Base-by-base conservation (phyloP, 2,113 vertebrate genomes). In the Xenus cinereus region DNA sequence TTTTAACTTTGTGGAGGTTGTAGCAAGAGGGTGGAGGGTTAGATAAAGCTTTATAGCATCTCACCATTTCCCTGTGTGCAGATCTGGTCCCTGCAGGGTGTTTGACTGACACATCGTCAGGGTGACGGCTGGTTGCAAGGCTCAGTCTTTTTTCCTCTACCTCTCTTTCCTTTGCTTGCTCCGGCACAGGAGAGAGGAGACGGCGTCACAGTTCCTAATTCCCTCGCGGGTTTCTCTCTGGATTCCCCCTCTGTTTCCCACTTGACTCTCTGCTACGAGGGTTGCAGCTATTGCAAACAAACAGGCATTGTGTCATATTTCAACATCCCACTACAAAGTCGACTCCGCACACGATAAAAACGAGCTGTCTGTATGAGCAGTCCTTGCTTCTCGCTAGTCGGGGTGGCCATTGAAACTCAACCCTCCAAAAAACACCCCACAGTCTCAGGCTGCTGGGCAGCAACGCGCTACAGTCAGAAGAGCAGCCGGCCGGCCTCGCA, bases 1-100 rank as follows among this genome's bases (percentile, higher is more conserved):
- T 97, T 97, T 97, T 98, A 98, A 99, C 98, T 98, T 98, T 98
- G 97, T 23, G 98, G 96, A 99, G 98, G 97, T 98, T 96, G 97
- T 98, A 98, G 98, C 98, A 97, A 96, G 98, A 97, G 74, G 96
- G 93, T 79, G 98, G 87, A 93, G 98, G 97, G 96, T 97, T 98
- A 97, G 97, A 97, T 92, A 98, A 97, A 96, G 94, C 97, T 91
- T 97, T 98, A 97, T 98, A 98, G 98, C 98, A 98, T 99, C 99
- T 99, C 99, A 99, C 99, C 99, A 99, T 99, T 98, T 99, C 98
- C 98, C 98, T 78, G 97, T 69, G 90, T 97, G 96, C 56, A 98
- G 97, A 96, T 98, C 97, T 73, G 98, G 98, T 98, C 98, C 98
- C 98, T 97, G 98, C 97, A 98, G 98, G 67, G 97, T 98, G 97